Conservation (phyloP, 1,140 invertebrate species). For the Prorops nasuta region DNA sequence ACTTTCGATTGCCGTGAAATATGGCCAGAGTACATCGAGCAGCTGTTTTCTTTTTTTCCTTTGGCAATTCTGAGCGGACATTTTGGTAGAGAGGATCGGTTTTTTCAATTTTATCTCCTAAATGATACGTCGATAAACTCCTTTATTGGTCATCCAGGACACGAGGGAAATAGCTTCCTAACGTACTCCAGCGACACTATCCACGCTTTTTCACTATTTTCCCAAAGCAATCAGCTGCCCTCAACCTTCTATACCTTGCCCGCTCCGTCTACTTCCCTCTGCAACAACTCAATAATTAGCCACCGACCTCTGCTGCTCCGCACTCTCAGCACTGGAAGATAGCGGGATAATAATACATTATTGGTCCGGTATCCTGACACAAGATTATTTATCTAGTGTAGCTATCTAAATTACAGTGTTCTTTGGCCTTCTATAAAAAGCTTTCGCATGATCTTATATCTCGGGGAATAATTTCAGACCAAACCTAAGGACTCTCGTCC, state of each 20-base stretch:
- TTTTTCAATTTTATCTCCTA: conserved; percentile 24
- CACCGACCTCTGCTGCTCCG: no score
- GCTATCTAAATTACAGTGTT: no score
- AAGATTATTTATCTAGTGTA: no score
- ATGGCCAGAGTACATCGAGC: background rate
- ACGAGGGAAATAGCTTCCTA: conserved; percentile 2
- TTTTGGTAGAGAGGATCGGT: background rate
- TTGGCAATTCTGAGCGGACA: background rate
- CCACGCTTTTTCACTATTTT: background rate
- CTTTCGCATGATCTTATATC: no score
- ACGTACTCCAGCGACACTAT: background rate
- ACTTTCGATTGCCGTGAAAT: conserved; percentile 25
- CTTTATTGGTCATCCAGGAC: conserved; percentile 16
- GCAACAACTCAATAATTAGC: no score
- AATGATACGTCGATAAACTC: conserved; percentile 21
- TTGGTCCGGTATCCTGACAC: no score
- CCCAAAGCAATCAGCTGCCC: no score
- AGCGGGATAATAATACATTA: conserved; percentile 16
- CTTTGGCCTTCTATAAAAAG: no score
- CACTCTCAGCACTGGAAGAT: no score
- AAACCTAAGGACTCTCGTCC: no score
- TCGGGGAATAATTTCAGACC: no score
- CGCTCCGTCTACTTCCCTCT: background rate
- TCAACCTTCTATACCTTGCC: background rate
- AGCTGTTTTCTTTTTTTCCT: background rate